phyloP scores from a whole-genome alignment of 2,113 vertebrate species.

The Lampris megalopsis region DNA sequence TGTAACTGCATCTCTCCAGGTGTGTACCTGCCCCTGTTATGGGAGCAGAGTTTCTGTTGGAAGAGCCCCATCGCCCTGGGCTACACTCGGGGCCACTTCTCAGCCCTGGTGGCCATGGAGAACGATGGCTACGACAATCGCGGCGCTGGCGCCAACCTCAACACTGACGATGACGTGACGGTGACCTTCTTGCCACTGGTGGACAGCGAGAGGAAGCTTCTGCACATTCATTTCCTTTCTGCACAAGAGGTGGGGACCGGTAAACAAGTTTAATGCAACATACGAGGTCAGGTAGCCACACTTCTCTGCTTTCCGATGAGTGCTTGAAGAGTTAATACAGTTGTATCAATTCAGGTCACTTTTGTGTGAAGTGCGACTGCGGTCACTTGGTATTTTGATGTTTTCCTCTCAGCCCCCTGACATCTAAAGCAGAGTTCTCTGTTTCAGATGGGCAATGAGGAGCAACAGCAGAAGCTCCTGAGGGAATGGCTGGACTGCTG shows the following conservation, averaged over 20 bases:
- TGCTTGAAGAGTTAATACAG: no score
- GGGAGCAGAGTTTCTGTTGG: slow-evolving; percentile 99
- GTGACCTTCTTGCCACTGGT: slow-evolving; percentile 96
- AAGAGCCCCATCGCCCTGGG: slow-evolving; percentile 98
- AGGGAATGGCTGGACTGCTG: slow-evolving; percentile 99
- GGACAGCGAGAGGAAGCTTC: slow-evolving; percentile 95
- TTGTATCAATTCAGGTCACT: no score
- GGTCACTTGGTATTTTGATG: not conserved
- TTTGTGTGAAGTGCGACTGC: not conserved
- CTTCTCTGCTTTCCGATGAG: no score
- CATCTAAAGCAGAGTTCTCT: not conserved
- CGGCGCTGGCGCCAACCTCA: slow-evolving; percentile 96
- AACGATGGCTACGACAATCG: slow-evolving; percentile 97
- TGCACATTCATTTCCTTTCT: slow-evolving; percentile 97
- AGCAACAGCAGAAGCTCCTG: slow-evolving; percentile 96
- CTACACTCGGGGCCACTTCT: slow-evolving; percentile 98
- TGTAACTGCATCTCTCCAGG: slow-evolving; percentile 71
- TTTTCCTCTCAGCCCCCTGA: not conserved
- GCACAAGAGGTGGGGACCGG: slow-evolving; percentile 91
- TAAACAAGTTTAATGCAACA: no score
- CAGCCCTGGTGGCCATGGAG: slow-evolving; percentile 98
- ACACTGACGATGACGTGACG: slow-evolving; percentile 96
- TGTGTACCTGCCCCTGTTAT: slow-evolving; percentile 96
- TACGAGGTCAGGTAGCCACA: no score
- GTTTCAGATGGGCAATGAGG: slow-evolving; percentile 94